A percentile compares a stretch with the other conserved stretches of the same genome.
Evolutionary conservation across 2,888 invertebrate species (phyloP).

Genomic region (Caenorhabditis macrosperma): DNA sequence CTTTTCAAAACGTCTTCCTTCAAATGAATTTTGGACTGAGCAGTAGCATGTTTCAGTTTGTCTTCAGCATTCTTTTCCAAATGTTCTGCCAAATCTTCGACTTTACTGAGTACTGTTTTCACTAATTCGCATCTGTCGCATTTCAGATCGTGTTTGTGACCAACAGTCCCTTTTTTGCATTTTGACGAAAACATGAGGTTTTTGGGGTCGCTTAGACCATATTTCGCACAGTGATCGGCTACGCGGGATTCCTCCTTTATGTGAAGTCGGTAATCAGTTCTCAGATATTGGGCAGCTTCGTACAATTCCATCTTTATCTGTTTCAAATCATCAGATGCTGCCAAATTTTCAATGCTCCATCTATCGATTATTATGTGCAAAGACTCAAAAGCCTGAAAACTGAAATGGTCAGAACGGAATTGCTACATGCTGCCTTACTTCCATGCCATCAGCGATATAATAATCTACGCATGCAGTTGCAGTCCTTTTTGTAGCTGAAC

Average conservation of each 20-base stretch:
- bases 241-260: constrained; percentile 22
- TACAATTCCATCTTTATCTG: not conserved
- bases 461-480: constrained; percentile 33
- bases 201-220: constrained; percentile 32
- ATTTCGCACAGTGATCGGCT: constrained; percentile 39
- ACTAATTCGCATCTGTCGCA: constrained; percentile 31
- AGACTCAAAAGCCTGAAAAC: constrained; percentile 12
- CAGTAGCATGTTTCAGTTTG: no score
- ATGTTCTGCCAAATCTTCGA: not conserved
- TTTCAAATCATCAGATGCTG: not conserved
- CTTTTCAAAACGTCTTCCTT: not conserved
- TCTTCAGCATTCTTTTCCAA: not conserved
- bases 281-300: constrained; percentile 25
- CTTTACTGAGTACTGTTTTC: not conserved
- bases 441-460: constrained; percentile 2
- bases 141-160: constrained; percentile 31
- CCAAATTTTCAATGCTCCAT: not conserved
- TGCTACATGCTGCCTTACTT: not conserved
- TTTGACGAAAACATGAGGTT: not conserved
- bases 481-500: constrained; percentile 16
- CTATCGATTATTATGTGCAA: not conserved
- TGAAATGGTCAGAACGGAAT: not conserved
- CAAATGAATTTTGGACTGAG: not conserved
- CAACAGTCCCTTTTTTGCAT: not conserved
- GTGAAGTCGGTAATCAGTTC: constrained; percentile 36